A percentile compares a stretch with the other conserved stretches of the same genome.
Conservation (phyloP, 2,797 vertebrate genomes). For the Lutjanus argentimaculatus region DNA sequence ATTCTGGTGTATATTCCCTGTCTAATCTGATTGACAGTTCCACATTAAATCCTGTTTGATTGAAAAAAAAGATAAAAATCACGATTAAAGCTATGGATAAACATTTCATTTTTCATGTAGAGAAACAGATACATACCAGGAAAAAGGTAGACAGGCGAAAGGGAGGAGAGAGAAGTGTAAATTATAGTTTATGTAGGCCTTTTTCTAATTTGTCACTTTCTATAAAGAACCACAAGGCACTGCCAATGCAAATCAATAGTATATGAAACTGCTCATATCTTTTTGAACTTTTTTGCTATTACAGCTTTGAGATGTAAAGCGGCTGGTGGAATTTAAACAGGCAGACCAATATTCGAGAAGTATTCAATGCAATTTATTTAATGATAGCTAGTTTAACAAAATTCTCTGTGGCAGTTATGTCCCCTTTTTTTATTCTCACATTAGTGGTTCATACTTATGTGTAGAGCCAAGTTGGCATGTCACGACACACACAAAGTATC, state of each 20-base stretch:
- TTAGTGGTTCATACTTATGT: neutral
- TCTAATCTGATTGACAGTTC: conserved; percentile 60
- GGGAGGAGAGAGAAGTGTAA: neutral
- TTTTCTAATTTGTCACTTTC: neutral
- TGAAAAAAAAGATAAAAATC: conserved; percentile 18
- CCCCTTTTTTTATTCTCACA: neutral
- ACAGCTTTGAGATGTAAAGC: neutral
- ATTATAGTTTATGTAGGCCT: neutral
- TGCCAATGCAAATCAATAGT: neutral
- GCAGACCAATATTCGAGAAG: neutral
- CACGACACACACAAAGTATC: neutral
- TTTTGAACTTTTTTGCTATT: neutral
- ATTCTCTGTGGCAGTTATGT: no score
- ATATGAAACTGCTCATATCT: neutral
- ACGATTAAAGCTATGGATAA: neutral
- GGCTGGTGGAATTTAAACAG: neutral
- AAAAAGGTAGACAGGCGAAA: neutral
- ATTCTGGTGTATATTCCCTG: neutral
- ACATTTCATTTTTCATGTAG: neutral
- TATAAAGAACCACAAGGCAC: no score
- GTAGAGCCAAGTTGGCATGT: neutral
- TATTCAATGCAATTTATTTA: no score
- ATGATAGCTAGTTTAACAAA: no score
- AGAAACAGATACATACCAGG: neutral
- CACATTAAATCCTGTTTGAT: conserved; percentile 50